These are phyloP conservation scores for Hipparchia sbordonii DNA, from an alignment of 2,888 invertebrate genomes.

Conservation along the genomic window DNA sequence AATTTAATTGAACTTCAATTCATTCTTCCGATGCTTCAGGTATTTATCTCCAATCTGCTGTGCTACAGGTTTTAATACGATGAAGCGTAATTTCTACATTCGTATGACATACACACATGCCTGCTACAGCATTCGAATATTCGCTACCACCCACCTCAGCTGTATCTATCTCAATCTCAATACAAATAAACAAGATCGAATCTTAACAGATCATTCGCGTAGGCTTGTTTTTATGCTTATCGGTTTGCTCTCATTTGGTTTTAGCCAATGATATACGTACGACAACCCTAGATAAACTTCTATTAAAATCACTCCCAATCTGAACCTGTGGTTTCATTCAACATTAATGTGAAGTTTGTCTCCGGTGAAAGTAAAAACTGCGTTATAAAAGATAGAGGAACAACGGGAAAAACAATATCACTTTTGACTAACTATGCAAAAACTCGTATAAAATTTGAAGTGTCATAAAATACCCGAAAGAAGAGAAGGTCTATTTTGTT, in stretches of 20 bases:
- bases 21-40: neutral
- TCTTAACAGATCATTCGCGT: slow-evolving; percentile 33
- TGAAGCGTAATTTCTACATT: neutral
- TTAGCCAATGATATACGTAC: slow-evolving; percentile 1
- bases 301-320: neutral
- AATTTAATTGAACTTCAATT: neutral
- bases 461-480: too few species aligned
- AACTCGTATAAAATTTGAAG: too few species aligned
- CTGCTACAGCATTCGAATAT: neutral
- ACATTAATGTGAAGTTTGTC: too few species aligned
- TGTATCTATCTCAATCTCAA: slow-evolving; percentile 14
- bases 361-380: too few species aligned
- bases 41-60: neutral
- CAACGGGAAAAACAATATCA: too few species aligned
- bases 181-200: slow-evolving; percentile 17
- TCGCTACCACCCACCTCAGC: slow-evolving; percentile 7
- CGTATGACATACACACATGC: neutral
- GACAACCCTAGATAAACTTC: neutral
- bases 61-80: neutral
- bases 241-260: slow-evolving; percentile 8
- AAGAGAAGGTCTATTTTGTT: too few species aligned
- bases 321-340: too few species aligned
- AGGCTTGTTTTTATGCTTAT: slow-evolving; percentile 30
- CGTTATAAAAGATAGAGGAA: too few species aligned
- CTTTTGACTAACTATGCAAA: too few species aligned